Conservation (phyloP, 2,113 vertebrate genomes). For the Sturnus vulgaris region DNA sequence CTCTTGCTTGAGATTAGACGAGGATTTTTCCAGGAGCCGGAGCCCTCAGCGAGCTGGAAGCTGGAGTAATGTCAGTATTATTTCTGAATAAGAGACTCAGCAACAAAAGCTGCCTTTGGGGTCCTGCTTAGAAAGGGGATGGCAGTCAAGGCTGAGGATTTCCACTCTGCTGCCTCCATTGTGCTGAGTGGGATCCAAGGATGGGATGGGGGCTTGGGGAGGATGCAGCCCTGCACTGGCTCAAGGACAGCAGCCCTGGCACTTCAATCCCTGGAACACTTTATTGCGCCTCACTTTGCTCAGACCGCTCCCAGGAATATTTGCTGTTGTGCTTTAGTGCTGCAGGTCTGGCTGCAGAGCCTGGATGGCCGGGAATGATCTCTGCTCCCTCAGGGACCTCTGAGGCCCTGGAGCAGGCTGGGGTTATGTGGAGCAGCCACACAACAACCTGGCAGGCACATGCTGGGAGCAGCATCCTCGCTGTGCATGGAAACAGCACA, state of each 20-base stretch:
- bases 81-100: background rate
- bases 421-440: fast-evolving
- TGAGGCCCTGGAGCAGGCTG: background rate
- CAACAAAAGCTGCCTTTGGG: background rate
- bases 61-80: no score
- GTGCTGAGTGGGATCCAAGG: background rate
- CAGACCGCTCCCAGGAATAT: background rate
- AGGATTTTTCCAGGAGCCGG: background rate
- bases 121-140: background rate
- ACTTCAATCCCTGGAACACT: background rate
- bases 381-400: background rate
- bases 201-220: fast-evolving
- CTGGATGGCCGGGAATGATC: background rate
- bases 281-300: fast-evolving
- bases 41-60: background rate
- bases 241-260: background rate
- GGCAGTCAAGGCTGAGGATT: background rate
- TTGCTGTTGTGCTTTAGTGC: background rate
- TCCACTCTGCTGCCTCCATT: background rate
- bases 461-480: background rate
- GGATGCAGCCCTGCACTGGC: background rate
- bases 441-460: background rate
- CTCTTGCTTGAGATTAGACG: background rate
- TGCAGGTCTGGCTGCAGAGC: background rate
- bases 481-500: background rate